Percentiles rank a stretch among this genome's conserved stretches.
Evolutionary conservation across 2,888 invertebrate genomes (phyloP).

Genomic region (Torymus tubicola): DNA sequence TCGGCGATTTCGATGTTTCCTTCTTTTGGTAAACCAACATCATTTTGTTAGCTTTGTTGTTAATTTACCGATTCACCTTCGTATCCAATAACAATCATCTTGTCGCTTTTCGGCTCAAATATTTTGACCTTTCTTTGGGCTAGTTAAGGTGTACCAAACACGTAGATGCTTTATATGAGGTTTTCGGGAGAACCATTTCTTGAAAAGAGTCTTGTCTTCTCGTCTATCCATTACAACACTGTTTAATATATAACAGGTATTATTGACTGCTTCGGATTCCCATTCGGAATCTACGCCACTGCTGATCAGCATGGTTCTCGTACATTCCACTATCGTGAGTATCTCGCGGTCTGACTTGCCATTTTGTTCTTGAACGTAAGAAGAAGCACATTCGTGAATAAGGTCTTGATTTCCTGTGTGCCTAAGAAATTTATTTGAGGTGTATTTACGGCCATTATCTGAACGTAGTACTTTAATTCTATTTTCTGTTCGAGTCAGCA

Average conservation of each 20-base stretch:
- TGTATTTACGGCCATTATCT: conserved; percentile 20
- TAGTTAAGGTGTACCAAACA: conserved; percentile 58
- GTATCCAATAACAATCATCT: conserved; percentile 48
- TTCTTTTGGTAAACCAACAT: background rate
- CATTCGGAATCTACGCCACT: conserved; percentile 29
- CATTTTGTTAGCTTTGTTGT: background rate
- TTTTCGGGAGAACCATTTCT: conserved; percentile 41
- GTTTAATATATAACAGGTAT: conserved; percentile 62
- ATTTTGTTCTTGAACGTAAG: conserved; percentile 47
- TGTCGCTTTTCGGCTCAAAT: conserved; percentile 39
- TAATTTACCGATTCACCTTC: conserved; percentile 44
- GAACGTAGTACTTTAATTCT: conserved; percentile 30
- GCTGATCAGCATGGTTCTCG: conserved; percentile 32
- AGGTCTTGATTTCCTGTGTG: conserved; percentile 22
- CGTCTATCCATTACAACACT: conserved; percentile 53
- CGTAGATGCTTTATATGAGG: conserved; percentile 59
- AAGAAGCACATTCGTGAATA: conserved; percentile 35
- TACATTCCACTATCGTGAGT: conserved; percentile 32
- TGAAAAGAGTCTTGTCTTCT: conserved; percentile 30
- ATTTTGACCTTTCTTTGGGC: conserved; percentile 47
- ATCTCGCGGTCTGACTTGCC: conserved; percentile 38
- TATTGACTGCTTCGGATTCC: conserved; percentile 65
- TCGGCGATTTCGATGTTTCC: background rate
- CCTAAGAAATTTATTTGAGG: background rate
- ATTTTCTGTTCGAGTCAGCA: conserved; percentile 13